Conservation (phyloP, 2,113 vertebrate species). For the Macquaria ambigua region DNA sequence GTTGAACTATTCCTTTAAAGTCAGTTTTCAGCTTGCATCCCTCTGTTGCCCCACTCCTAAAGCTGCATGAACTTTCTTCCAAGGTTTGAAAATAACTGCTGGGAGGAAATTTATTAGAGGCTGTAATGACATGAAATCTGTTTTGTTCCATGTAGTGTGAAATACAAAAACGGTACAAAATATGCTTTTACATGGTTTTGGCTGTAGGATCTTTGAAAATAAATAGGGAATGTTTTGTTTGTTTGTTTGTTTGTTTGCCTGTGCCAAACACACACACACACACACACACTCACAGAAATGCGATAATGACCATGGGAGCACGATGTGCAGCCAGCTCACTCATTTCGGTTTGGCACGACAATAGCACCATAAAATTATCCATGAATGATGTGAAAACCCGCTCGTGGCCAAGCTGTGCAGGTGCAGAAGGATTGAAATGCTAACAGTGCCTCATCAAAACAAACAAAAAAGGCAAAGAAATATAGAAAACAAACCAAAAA, state of each 20-base stretch:
- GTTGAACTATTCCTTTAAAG: neutral
- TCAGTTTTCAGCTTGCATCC: neutral
- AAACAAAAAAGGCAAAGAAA: neutral
- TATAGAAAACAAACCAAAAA: neutral
- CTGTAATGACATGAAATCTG: neutral
- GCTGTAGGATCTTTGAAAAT: neutral
- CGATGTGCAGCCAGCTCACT: constrained; percentile 39
- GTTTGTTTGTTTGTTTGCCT: constrained; percentile 10
- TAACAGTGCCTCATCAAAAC: neutral
- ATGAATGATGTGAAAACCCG: constrained; percentile 15
- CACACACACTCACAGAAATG: constrained; percentile 3
- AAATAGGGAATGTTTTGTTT: neutral
- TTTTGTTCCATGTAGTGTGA: neutral
- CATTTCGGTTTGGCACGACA: constrained; percentile 31
- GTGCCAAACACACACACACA: constrained; percentile 5
- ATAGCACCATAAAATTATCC: constrained; percentile 33
- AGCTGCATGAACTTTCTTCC: neutral
- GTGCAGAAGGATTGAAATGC: constrained; percentile 6
- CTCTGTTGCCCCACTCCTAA: neutral
- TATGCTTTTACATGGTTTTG: neutral
- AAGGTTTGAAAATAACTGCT: neutral
- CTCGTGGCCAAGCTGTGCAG: constrained; percentile 26
- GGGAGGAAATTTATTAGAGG: neutral
- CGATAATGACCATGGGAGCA: constrained; percentile 24
- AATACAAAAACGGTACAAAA: neutral